Conservation (phyloP, 53 echinoderm and acorn worm species). For the Echinometra lucunter region DNA sequence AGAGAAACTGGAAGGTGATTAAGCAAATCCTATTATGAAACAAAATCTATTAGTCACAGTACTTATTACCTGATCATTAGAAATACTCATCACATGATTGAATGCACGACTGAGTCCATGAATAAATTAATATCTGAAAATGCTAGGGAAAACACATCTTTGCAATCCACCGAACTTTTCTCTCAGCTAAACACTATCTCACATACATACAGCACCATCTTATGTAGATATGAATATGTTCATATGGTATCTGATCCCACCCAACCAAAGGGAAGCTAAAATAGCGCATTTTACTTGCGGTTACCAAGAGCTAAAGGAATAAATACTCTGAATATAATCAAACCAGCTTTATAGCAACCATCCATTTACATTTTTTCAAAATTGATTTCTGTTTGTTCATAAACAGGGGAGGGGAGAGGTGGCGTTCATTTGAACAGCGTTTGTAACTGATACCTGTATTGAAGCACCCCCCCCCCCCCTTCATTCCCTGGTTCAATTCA, state of each 20-base stretch:
- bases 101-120: conserved; percentile 1
- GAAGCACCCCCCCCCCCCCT: too few relatives aligned
- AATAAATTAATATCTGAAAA: conserved; percentile 26
- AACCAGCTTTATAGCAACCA: too few relatives aligned
- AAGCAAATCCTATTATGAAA: neutral
- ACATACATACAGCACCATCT: neutral
- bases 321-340: too few relatives aligned
- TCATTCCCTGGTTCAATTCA: too few relatives aligned
- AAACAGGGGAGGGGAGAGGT: too few relatives aligned
- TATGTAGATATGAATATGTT: neutral
- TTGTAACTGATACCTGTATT: too few relatives aligned
- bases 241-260: neutral
- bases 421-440: too few relatives aligned
- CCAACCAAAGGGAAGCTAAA: too few relatives aligned
- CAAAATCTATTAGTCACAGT: neutral
- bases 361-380: too few relatives aligned
- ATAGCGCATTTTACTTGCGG: too few relatives aligned
- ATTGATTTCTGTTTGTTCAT: too few relatives aligned
- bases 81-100: neutral
- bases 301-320: too few relatives aligned
- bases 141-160: neutral
- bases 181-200: neutral
- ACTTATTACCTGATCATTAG: neutral
- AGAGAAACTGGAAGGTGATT: neutral
- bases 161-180: neutral